Percentiles rank a stretch among this genome's conserved stretches.
phyloP scores from a whole-genome alignment of 2,113 vertebrate genomes.

The Quiscalus mexicanus region DNA sequence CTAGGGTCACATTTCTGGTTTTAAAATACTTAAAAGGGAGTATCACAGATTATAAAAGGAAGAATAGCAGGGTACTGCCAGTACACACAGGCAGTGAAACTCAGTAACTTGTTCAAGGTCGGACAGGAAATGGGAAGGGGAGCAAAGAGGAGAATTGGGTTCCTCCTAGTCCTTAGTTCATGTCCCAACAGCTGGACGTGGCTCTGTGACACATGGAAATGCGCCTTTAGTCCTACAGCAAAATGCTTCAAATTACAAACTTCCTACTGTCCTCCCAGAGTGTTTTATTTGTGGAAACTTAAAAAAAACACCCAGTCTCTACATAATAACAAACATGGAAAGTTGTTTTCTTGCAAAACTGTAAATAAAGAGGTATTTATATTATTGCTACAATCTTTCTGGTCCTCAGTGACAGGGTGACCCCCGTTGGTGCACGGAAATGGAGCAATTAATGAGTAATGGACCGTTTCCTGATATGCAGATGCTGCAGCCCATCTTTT shows the following conservation, averaged over 20 bases:
- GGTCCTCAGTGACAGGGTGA: background rate
- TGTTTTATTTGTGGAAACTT: background rate
- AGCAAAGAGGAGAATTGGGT: conserved; percentile 8
- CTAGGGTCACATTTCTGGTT: background rate
- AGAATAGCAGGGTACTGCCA: background rate
- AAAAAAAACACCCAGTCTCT: background rate
- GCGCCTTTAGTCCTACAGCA: background rate
- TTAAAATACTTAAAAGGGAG: background rate
- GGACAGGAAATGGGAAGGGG: background rate
- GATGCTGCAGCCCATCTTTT: conserved; percentile 25
- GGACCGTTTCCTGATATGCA: conserved; percentile 10
- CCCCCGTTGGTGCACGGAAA: conserved; percentile 21
- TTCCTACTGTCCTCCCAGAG: background rate
- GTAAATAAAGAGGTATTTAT: conserved; percentile 40
- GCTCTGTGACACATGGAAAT: conserved; percentile 1
- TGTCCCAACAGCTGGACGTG: background rate
- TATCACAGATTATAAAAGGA: background rate
- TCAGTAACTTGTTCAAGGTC: conserved; percentile 3
- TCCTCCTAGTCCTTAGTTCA: background rate
- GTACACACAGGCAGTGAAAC: background rate
- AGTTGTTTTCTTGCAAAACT: conserved; percentile 24
- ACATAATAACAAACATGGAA: background rate
- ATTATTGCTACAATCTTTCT: background rate
- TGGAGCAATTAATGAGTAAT: conserved; percentile 30
- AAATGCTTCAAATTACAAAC: conserved; percentile 38